Evolutionary conservation across 2,888 invertebrate species (phyloP), one percentile per base, ranked within the genome.

Genomic region (Polia nebulosa): DNA sequence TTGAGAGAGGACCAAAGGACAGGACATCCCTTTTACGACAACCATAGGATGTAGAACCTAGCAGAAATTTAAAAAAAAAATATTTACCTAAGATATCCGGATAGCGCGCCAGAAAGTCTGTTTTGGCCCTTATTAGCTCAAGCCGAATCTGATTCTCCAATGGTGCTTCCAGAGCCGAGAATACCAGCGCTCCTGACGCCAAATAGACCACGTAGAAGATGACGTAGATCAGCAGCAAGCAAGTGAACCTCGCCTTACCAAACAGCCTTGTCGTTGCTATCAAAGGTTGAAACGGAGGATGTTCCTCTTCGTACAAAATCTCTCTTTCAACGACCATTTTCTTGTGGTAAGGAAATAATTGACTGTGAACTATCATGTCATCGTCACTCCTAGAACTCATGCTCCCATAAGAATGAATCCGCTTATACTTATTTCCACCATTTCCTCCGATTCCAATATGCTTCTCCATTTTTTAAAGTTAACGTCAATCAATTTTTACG

Each of bases 161-260:
- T 0, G 97, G 97, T 0, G 96, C 94, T 90, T 98, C 98, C 74
- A 98, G 89, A 17, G 96, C 93, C 44, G 96, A 96, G 89, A 98
- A 98, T 59, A 97, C 96, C 70, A 97, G 82, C 0, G 97, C 97
- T 0, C 98, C 98, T 64, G 97, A 92, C 25, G 96, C 92, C 86
- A 98, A 90, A 89, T 97, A 98, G 51, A 95, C 89, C 7, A 96
- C 76, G 88, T 97, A 97, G 81, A 97, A 96, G 6, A 96, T 60
- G 5, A 97, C 85, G 85, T 96, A 97, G 27, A 96, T 86, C 11
- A 92, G 73, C 73, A 97, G 92, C 39, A 97, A 90, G 61, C 94
- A 95, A 0, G 96, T 95, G 78, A 96, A 96, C 77, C 96, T 93
- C 51, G 96, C 92, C 64, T 96, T 91, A 1, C 96, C 96, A 72